Evolutionary conservation across 2,113 vertebrate species (phyloP).

Genomic region (Saccopteryx bilineata): DNA sequence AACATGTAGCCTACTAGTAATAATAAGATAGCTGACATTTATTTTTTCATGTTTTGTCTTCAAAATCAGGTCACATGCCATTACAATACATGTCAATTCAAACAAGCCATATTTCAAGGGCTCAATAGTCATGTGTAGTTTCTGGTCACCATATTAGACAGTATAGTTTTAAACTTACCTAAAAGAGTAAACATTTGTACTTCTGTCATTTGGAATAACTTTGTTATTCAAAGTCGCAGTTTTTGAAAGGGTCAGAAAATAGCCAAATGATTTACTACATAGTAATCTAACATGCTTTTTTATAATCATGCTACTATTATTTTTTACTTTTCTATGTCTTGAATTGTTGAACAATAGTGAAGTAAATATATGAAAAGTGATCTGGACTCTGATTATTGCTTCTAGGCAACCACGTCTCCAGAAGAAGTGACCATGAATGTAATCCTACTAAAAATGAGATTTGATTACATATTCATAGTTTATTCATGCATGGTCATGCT

Average conservation of each 20-base stretch:
- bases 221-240: background rate
- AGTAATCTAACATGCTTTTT: background rate
- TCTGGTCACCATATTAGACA: background rate
- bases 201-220: background rate
- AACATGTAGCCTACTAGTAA: background rate
- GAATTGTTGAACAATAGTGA: background rate
- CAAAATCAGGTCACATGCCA: background rate
- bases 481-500: background rate
- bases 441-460: background rate
- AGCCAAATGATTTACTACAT: background rate
- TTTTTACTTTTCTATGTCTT: background rate
- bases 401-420: background rate
- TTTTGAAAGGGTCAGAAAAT: background rate
- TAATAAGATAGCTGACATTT: background rate
- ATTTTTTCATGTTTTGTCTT: background rate
- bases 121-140: background rate
- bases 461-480: background rate
- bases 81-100: background rate
- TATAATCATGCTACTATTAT: background rate
- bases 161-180: background rate
- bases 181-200: background rate
- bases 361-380: background rate
- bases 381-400: background rate
- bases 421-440: background rate
- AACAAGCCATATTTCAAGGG: background rate